Evolutionary conservation across 1,140 invertebrate genomes (phyloP).

Genomic region (Drosophila parvula): DNA sequence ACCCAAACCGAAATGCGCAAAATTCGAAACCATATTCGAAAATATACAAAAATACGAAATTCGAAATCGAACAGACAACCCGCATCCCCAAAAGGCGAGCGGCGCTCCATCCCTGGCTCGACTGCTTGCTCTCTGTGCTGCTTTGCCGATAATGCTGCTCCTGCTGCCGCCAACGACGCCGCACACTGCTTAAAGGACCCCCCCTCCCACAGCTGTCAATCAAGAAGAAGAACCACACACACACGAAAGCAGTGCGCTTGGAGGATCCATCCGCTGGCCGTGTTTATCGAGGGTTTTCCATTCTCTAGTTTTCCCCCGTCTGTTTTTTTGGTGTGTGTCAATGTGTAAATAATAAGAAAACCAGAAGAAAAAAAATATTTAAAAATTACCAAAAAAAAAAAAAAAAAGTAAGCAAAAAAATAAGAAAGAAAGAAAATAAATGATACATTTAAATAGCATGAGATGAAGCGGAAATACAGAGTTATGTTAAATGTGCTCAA

Average conservation of each 20-base stretch:
- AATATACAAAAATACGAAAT: background rate
- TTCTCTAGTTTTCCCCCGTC: conserved; percentile 21
- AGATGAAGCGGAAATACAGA: conserved; percentile 27
- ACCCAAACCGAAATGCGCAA: conserved; percentile 17
- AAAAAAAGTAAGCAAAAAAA: conserved; percentile 1
- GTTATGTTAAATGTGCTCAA: conserved; percentile 50
- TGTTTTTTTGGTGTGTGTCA: conserved; percentile 29
- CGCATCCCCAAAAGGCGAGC: conserved; percentile 53
- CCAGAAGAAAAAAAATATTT: conserved; percentile 4
- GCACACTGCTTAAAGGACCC: conserved; percentile 52
- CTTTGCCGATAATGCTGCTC: conserved; percentile 33
- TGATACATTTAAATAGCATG: conserved; percentile 33
- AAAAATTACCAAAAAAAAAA: conserved; percentile 5
- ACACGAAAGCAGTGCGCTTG: conserved; percentile 41
- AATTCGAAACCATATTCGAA: conserved; percentile 20
- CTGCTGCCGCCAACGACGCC: conserved; percentile 31
- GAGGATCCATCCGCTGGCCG: conserved; percentile 42
- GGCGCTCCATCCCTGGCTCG: conserved; percentile 44
- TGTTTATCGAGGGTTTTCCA: conserved; percentile 34
- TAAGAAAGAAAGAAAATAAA: conserved; percentile 25
- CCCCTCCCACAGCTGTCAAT: conserved; percentile 6
- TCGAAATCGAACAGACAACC: conserved; percentile 59
- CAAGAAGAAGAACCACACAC: conserved; percentile 8
- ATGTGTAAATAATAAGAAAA: conserved; percentile 55
- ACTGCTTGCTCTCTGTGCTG: conserved; percentile 47